Evolutionary conservation across 2,113 vertebrate species (phyloP).

Genomic region (Donacobius atricapilla): DNA sequence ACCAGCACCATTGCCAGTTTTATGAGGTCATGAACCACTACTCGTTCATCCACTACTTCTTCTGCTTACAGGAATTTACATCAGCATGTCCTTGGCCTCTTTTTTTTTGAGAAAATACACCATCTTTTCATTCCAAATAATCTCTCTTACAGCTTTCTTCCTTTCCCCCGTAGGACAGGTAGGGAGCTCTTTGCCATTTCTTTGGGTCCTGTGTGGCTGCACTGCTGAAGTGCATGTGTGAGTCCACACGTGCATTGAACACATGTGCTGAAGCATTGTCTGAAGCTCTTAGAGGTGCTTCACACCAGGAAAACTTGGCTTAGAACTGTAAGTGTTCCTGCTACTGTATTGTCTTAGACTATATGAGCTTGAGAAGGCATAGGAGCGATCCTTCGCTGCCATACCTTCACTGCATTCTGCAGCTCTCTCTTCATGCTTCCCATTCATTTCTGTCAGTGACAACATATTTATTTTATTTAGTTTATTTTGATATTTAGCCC

Average conservation of each 20-base stretch:
- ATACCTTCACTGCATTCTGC: background rate
- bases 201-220: background rate
- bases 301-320: background rate
- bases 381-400: background rate
- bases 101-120: background rate
- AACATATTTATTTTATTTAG: background rate
- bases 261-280: fast-evolving
- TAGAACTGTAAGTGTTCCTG: background rate
- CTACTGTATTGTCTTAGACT: background rate
- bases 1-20: background rate
- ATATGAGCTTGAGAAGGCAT: background rate
- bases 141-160: background rate
- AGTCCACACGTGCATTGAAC: fast-evolving
- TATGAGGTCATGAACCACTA: background rate
- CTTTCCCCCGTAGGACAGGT: fast-evolving
- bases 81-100: background rate
- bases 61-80: background rate
- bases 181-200: background rate
- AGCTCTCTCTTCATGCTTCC: background rate
- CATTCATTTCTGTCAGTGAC: background rate
- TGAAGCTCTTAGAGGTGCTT: background rate
- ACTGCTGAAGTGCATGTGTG: background rate
- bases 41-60: background rate
- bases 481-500: background rate
- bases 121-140: background rate